Base-by-base conservation (phyloP, 2,113 vertebrate genomes). In the Pangasianodon gigas region DNA sequence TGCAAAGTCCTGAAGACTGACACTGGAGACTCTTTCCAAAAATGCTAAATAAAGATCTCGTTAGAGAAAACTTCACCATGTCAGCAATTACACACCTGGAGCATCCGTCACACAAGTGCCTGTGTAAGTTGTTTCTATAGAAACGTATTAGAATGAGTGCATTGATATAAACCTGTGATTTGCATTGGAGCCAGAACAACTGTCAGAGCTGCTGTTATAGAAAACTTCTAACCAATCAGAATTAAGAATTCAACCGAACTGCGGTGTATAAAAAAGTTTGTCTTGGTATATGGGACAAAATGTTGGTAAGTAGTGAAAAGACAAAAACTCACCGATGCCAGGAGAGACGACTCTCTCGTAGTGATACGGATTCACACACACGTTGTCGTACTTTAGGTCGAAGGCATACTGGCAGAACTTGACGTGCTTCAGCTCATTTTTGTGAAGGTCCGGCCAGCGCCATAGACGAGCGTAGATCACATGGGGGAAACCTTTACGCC, bases 321-420 rank as follows among this genome's bases (percentile, higher is more conserved):
- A 29, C 5, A 62, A 32, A 87, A 46, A 90, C 94, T 58, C 90
- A 96, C 96, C 95, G 26, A 96, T 96, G 91, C 95, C 95, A 0
- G 94, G 95, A 2, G 95, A 95, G 46, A 96, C 96, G 90, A 97
- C 96, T 10, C 96, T 94, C 94, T 97, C 96, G 21, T 96, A 97
- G 92, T 96, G 96, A 93, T 97, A 96, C 0, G 96, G 95, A 92
- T 96, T 96, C 74, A 95, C 95, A 9, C 95, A 96, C 60, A 95
- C 95, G 77, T 94, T 96, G 94, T 97, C 96, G 14, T 96, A 96
- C 85, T 97, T 97, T 87, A 97, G 95, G 94, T 97, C 97, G 19
- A 97, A 97, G 92, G 96, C 95, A 7, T 94, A 96, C 8, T 95
- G 97, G 92, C 97, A 97, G 94, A 96, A 97, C 85, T 96, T 95